phyloP scores from a whole-genome alignment of 2,113 vertebrate species.

The Danionella cerebrum region DNA sequence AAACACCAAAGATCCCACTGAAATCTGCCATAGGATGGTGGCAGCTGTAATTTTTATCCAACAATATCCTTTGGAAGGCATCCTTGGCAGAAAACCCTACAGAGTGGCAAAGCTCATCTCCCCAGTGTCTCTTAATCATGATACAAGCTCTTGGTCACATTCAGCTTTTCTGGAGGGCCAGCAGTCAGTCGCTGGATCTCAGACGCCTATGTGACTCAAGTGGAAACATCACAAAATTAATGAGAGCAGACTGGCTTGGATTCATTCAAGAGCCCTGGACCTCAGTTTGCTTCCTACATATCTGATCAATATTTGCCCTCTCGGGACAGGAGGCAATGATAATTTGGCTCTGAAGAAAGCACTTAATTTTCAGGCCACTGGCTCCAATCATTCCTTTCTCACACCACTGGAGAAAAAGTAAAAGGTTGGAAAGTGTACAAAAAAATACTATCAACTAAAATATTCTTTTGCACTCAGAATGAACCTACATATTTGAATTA shows the following conservation, averaged over 20 bases:
- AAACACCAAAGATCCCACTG: neutral
- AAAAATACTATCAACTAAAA: no score
- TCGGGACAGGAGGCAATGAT: neutral
- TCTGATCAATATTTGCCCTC: neutral
- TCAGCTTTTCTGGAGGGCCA: neutral
- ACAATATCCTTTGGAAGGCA: neutral
- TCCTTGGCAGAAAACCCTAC: neutral
- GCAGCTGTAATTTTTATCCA: conserved; percentile 8
- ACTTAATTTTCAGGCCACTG: neutral
- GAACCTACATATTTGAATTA: no score
- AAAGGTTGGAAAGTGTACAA: no score
- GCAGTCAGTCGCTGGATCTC: neutral
- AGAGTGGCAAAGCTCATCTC: neutral
- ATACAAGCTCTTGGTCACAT: neutral
- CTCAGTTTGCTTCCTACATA: neutral
- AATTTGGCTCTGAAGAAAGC: no score
- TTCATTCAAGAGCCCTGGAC: neutral
- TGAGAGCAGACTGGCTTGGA: neutral
- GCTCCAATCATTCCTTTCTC: neutral
- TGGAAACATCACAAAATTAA: neutral
- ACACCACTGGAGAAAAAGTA: neutral
- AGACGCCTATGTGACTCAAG: neutral
- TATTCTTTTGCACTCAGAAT: no score
- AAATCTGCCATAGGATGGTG: conserved; percentile 3
- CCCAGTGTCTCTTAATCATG: neutral